These are phyloP conservation scores for Blomia tropicalis DNA, from an alignment of 2,888 invertebrate genomes.

Conservation along the genomic window DNA sequence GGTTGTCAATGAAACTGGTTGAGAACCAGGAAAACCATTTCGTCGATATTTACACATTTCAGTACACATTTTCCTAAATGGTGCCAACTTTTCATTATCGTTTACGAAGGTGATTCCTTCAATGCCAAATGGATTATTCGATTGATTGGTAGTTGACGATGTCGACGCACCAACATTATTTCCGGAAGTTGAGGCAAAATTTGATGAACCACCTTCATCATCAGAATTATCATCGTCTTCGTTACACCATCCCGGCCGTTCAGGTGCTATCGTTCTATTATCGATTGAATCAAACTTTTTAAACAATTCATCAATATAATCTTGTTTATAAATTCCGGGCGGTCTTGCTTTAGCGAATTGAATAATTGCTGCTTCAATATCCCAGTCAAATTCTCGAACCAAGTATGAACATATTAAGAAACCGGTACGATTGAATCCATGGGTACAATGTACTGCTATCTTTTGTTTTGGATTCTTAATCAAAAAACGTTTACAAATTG, in stretches of 20 bases:
- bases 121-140: conserved; percentile 37
- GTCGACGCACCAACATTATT: conserved; percentile 58
- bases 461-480: conserved; percentile 57
- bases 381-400: conserved; percentile 45
- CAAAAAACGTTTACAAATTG: conserved; percentile 60
- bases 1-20: conserved; percentile 89
- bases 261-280: conserved; percentile 72
- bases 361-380: conserved; percentile 62
- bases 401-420: conserved; percentile 82
- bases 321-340: conserved; percentile 93
- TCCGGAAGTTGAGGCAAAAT: no score
- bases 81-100: conserved; percentile 45
- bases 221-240: conserved; percentile 34
- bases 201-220: no score
- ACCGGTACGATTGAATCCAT: conserved; percentile 95
- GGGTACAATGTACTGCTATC: conserved; percentile 81
- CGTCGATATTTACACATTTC: conserved; percentile 60
- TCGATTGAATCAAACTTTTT: conserved; percentile 57
- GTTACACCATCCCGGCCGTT: conserved; percentile 70
- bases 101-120: conserved; percentile 55
- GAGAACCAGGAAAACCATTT: conserved; percentile 81
- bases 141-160: neutral
- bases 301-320: conserved; percentile 77
- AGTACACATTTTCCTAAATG: conserved; percentile 58
- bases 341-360: conserved; percentile 56